phyloP scores from a whole-genome alignment of 2,888 invertebrate species.

The Magallana nippona region DNA sequence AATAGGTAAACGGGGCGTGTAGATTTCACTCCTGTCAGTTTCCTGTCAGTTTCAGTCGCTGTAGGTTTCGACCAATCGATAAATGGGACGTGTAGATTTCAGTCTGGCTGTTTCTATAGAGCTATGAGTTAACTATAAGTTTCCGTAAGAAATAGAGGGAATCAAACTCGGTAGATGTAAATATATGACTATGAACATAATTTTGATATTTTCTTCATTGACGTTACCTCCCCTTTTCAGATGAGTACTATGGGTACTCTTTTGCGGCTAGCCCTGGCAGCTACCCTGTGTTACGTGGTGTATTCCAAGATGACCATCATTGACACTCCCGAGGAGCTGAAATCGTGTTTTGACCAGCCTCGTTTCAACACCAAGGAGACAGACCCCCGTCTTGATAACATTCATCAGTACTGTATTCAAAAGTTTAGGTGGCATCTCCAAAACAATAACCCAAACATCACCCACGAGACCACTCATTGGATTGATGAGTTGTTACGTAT shows the following conservation, averaged over 20 bases:
- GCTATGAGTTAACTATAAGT: no score
- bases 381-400: conserved; percentile 43
- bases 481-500: conserved; percentile 50
- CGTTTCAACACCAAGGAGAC: conserved; percentile 37
- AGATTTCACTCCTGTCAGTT: no score
- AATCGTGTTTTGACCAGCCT: conserved; percentile 46
- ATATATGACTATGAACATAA: neutral
- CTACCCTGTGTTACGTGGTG: conserved; percentile 1
- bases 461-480: conserved; percentile 47
- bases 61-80: no score
- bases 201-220: neutral
- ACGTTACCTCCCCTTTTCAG: conserved; percentile 34
- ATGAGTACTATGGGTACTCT: conserved; percentile 20
- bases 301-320: conserved; percentile 40
- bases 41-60: no score
- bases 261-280: neutral
- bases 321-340: conserved; percentile 39
- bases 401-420: conserved; percentile 49
- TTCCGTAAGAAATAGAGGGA: no score
- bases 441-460: conserved; percentile 41
- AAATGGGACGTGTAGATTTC: no score
- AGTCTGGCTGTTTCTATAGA: no score
- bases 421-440: conserved; percentile 47
- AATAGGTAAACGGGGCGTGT: no score
- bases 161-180: no score